Evolutionary conservation across 2,888 invertebrate genomes (phyloP), one percentile per base, ranked within the genome.

Genomic region (Vanessa cardui): DNA sequence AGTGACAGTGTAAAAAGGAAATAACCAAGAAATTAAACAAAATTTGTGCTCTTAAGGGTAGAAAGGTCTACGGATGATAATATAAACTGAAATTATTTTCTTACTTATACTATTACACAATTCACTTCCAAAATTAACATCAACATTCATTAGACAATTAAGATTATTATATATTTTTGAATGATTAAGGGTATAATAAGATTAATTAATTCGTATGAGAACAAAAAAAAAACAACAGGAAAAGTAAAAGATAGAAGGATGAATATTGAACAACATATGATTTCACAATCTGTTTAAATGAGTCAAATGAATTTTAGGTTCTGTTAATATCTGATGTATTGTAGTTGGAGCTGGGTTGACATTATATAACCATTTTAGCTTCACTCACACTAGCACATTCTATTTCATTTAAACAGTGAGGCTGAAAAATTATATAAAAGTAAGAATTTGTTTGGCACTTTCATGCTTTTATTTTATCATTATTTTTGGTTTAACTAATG

Each of bases 11-110:
- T 67, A 68, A 64, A 69, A 60, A 72, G 49, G 66, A 71, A 69
- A 67, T 62, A 31, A 65, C 21, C 26, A 60, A 65, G 49, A 67
- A 66, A 66, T 20, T 45, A 54, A 68, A 64, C 54, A 71, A 62
- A 66, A 70, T 77, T 78, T 79, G 78, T 77, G 77, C 78, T 76
- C 72, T 73, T 67, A 69, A 50, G 56, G 45, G 21, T 58, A 31
- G 26, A 58, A 56, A 31, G 31, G 61, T 47, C 21, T 61, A 61
- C n/a, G 26, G 47, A 62, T 56, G 46, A 56, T 46, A 58, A 62
- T 46, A 58, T 18, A 18, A 56, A 56, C 18, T 33, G 56, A 56
- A 56, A 39, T 33, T 33, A 52, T 31, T 44, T 58, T 49, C 64
- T 59, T 64, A 64, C 20, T 45, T 59, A 59, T 52, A 31, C 50